Base-by-base conservation (phyloP, 1,140 invertebrate genomes). In the Pseudomyrmex dendroicus region DNA sequence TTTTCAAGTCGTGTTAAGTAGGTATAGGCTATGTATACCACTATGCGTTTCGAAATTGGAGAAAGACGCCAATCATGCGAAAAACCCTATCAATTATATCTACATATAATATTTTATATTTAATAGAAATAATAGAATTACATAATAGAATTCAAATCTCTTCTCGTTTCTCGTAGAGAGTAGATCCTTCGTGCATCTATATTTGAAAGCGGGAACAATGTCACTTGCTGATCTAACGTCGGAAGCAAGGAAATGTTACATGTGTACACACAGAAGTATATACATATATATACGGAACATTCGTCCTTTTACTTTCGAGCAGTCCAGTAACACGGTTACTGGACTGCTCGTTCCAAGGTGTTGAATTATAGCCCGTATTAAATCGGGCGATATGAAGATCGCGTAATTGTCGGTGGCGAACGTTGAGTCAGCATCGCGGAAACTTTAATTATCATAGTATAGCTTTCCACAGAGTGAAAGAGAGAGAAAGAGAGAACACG, bases 401-500 rank as follows among this genome's bases (percentile, higher is more conserved):
- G 73, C 61, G 61, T 76, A 64, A 76, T 25, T 62, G 61, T 62
- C 57, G 59, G 57, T 62, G 57, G 72, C 22, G 35, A 52, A 48
- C 22, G 48, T 64, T 54, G 66, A 80, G 54, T 76, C 25, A 44
- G n/a, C 70, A 73, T 74, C 82, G 82, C 70, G 82, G 67, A 84
- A 78, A 84, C 50, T 72, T 78, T 84, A 84, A 84, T 84, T 84
- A 83, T 86, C 57, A 15, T 12, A 35, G 35, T 35, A 35, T n/a
- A 46, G 44, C 52, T 83, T 73, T 70, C 70, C 50, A 74, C 61
- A 44, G 15, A 63, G 35, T 35, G 0, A 25, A 25, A 35, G 35
- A 35, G 35, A 35, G 35, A 35, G 35, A 35, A 35, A 35, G 35
- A 35, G 35, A 35, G 35, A 35, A 35, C 35, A 59, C 76, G 59